Conservation (phyloP, 2,888 invertebrate genomes). For the Axea sp. region DNA sequence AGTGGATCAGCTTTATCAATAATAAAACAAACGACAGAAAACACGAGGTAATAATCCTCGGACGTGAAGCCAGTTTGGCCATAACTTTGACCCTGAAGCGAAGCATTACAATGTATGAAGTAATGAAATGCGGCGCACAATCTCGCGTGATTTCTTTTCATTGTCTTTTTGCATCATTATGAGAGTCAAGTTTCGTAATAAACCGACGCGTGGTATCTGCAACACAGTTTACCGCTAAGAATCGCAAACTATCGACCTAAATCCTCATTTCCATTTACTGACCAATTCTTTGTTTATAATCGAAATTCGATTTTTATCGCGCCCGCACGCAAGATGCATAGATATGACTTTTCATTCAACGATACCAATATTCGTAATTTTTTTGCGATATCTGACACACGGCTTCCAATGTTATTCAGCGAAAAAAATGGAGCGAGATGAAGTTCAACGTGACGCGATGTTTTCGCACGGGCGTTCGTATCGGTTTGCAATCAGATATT, state of each 20-base stretch:
- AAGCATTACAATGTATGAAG: conserved; percentile 47
- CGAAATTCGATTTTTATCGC: conserved; percentile 45
- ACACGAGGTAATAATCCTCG: conserved; percentile 21
- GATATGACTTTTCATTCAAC: conserved; percentile 26
- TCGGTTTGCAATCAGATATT: conserved; percentile 1
- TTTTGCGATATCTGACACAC: no score
- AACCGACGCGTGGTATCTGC: conserved; percentile 41
- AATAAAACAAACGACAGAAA: conserved; percentile 29
- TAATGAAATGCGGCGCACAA: conserved; percentile 54
- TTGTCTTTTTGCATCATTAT: conserved; percentile 52
- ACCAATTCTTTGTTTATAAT: conserved; percentile 40
- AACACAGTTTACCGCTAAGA: conserved; percentile 27
- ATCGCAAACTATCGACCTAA: conserved; percentile 29
- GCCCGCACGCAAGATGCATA: conserved; percentile 1
- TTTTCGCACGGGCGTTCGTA: background rate
- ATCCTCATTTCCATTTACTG: conserved; percentile 34
- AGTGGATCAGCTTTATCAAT: conserved; percentile 27
- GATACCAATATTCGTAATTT: conserved; percentile 21
- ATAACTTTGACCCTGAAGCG: conserved; percentile 57
- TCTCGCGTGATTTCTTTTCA: conserved; percentile 61
- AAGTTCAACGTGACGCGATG: no score
- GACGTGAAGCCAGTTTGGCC: conserved; percentile 30
- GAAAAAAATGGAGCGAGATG: background rate
- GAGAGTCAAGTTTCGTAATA: conserved; percentile 54
- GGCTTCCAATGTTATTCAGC: background rate